phyloP scores from a whole-genome alignment of 2,888 invertebrate species.

The Leptopilina syphax region DNA sequence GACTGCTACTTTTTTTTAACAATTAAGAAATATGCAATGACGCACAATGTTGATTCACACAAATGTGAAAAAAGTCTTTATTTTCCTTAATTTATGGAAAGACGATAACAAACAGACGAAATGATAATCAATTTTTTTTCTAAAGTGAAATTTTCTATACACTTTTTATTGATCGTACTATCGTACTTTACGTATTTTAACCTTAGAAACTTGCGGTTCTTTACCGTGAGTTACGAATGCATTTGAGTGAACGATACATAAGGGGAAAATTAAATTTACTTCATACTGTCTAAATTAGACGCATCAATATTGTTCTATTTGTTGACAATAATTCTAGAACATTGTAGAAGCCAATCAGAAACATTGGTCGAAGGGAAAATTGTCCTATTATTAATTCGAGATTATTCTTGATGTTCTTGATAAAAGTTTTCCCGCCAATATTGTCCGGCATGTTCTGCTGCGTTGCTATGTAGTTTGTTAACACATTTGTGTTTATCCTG shows the following conservation, averaged over 20 bases:
- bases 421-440: background rate
- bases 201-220: too few species aligned
- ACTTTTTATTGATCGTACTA: slow-evolving; percentile 33
- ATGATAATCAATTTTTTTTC: slow-evolving; percentile 9
- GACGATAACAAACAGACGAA: slow-evolving; percentile 27
- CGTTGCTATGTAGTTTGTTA: background rate
- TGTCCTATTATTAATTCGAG: too few species aligned
- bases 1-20: background rate
- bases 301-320: too few species aligned
- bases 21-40: background rate
- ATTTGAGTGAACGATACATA: too few species aligned
- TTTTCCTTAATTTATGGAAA: background rate
- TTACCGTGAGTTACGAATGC: too few species aligned
- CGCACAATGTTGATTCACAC: background rate
- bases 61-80: background rate
- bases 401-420: too few species aligned
- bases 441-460: background rate
- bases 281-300: too few species aligned
- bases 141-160: slow-evolving; percentile 27
- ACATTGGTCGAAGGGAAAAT: too few species aligned
- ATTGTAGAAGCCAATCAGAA: too few species aligned
- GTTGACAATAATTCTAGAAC: too few species aligned
- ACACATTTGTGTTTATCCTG: background rate
- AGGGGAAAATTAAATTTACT: too few species aligned
- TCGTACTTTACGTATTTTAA: background rate